phyloP scores from a whole-genome alignment of 2,888 invertebrate species.

The Mycogona germanica region DNA sequence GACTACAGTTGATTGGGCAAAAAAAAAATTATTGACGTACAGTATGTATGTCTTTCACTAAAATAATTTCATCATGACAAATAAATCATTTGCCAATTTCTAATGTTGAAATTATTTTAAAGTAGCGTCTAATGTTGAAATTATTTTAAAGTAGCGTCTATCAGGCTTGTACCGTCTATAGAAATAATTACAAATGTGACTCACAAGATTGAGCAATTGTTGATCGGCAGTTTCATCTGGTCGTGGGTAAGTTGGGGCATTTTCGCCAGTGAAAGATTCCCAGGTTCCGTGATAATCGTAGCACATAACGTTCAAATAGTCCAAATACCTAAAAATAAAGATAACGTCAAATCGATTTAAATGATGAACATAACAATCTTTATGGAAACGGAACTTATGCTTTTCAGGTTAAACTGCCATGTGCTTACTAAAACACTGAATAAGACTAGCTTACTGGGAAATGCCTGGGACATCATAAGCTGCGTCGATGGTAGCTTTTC shows the following conservation, averaged over 20 bases:
- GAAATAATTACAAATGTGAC: slow-evolving; percentile 1
- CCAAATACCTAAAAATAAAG: slow-evolving; percentile 26
- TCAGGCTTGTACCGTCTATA: not conserved
- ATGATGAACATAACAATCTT: no score
- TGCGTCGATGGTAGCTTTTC: slow-evolving; percentile 32
- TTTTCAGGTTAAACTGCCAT: no score
- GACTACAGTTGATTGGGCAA: no score
- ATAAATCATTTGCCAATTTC: no score
- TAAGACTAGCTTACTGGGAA: slow-evolving; percentile 25
- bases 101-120: no score
- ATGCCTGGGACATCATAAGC: slow-evolving; percentile 49
- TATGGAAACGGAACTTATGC: no score
- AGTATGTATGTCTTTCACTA: no score
- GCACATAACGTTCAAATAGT: slow-evolving; percentile 32
- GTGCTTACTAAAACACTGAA: no score
- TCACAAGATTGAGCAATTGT: slow-evolving; percentile 15
- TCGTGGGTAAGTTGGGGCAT: slow-evolving; percentile 28
- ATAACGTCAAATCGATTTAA: not conserved
- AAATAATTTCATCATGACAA: no score
- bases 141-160: no score
- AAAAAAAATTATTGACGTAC: no score
- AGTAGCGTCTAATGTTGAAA: no score
- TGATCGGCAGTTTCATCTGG: slow-evolving; percentile 25
- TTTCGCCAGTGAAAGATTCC: slow-evolving; percentile 28
- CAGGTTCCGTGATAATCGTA: slow-evolving; percentile 32